Conservation (phyloP, 2,888 invertebrate species). For the Apodemia zela region DNA sequence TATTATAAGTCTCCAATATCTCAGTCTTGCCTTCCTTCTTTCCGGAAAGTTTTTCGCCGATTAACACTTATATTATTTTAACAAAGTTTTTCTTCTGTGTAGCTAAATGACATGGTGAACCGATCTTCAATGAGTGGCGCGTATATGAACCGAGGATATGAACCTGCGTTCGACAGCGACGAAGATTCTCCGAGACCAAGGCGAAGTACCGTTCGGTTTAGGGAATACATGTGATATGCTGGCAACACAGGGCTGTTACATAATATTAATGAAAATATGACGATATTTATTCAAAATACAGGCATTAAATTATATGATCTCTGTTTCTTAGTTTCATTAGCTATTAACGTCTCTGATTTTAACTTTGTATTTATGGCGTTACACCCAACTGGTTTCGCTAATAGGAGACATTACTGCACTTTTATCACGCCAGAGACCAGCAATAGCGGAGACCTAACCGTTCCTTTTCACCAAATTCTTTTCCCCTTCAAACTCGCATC, state of each 20-base stretch:
- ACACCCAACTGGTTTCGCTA: no score
- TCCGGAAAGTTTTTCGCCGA: not conserved
- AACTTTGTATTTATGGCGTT: no score
- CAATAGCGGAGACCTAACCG: no score
- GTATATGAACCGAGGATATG: conserved; percentile 85
- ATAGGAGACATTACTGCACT: no score
- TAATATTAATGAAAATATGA: not conserved
- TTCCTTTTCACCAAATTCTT: no score
- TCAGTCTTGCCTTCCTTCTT: not conserved
- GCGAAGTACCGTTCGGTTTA: conserved; percentile 59
- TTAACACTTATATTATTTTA: not conserved
- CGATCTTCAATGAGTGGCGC: conserved; percentile 45
- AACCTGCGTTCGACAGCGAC: conserved; percentile 82
- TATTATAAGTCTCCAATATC: not conserved
- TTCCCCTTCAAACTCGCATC: no score
- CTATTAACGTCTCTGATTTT: no score
- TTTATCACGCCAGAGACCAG: no score
- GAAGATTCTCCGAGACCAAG: conserved; percentile 82
- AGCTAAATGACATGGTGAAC: conserved; percentile 62
- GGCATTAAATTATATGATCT: not conserved
- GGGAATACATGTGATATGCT: conserved; percentile 34
- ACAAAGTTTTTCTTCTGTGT: conserved; percentile 20
- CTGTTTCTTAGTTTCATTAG: not conserved
- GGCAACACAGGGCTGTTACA: not conserved
- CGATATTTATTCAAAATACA: not conserved